These are phyloP conservation scores for Brachyalestes nurse DNA, from an alignment of 2,797 vertebrate species.

Conservation along the genomic window DNA sequence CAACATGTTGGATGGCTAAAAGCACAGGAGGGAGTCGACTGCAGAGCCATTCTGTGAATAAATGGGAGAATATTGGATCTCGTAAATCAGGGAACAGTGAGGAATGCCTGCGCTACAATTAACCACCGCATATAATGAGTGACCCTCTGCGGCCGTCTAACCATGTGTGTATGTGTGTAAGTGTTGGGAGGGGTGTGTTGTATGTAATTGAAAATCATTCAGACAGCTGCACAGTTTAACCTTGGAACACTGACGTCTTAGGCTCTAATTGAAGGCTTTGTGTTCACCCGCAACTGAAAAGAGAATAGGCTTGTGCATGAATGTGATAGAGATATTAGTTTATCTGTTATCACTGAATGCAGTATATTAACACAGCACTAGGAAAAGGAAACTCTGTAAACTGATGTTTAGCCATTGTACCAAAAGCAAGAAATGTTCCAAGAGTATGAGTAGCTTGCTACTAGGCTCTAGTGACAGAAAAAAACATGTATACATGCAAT, in stretches of 20 bases:
- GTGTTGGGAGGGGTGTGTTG: slow-evolving; percentile 64
- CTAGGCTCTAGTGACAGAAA: too few relatives aligned
- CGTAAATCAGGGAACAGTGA: slow-evolving; percentile 18
- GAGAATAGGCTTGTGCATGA: slow-evolving; percentile 35
- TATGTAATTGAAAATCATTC: slow-evolving; percentile 82
- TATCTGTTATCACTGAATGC: slow-evolving; percentile 6
- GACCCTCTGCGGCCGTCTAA: slow-evolving; percentile 12
- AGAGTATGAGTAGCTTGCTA: too few relatives aligned
- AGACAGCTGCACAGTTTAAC: slow-evolving; percentile 81
- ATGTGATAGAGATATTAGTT: neutral
- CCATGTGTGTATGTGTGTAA: slow-evolving; percentile 57
- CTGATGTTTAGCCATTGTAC: too few relatives aligned
- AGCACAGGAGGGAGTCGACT: neutral
- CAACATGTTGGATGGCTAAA: neutral
- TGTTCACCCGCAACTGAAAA: slow-evolving; percentile 64
- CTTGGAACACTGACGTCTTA: slow-evolving; percentile 73
- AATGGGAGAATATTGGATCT: neutral
- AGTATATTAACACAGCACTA: too few relatives aligned
- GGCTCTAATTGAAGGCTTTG: slow-evolving; percentile 76
- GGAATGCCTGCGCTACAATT: slow-evolving; percentile 25
- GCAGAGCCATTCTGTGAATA: slow-evolving; percentile 3
- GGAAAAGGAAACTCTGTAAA: too few relatives aligned
- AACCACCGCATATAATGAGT: slow-evolving; percentile 23
- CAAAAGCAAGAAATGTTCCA: too few relatives aligned
- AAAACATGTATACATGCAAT: too few relatives aligned